A percentile compares a stretch with the other conserved stretches of the same genome.
Conservation (phyloP, 2,888 invertebrate species). For the Dolichopus griseipennis region DNA sequence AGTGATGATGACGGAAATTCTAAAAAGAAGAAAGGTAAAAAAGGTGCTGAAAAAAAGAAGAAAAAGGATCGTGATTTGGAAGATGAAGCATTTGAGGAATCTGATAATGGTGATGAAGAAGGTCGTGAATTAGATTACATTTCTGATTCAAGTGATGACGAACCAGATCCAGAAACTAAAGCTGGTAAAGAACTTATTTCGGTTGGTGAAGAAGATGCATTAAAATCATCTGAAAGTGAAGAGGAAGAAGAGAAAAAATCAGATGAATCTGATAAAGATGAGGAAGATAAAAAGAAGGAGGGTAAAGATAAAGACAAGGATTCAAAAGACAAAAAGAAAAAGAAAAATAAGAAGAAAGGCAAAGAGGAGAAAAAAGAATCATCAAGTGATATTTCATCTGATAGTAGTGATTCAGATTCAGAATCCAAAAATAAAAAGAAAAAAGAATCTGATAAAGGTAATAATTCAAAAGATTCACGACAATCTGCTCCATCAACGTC, state of each 20-base stretch:
- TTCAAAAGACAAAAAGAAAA: constrained; percentile 51
- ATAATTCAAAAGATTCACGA: constrained; percentile 34
- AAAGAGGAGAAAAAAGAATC: constrained; percentile 60
- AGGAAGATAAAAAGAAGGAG: constrained; percentile 64
- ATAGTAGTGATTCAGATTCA: constrained; percentile 60
- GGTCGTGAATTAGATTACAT: constrained; percentile 92
- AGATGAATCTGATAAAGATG: constrained; percentile 65
- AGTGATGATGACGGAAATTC: constrained; percentile 50
- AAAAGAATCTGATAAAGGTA: constrained; percentile 40
- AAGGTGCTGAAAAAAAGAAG: constrained; percentile 47
- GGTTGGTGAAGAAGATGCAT: constrained; percentile 84
- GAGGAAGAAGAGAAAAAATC: constrained; percentile 77
- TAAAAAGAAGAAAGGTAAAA: constrained; percentile 58
- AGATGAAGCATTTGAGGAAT: constrained; percentile 88
- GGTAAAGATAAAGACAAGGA: constrained; percentile 50
- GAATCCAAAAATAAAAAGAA: constrained; percentile 51
- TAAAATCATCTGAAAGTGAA: constrained; percentile 78
- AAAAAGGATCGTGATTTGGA: constrained; percentile 77
- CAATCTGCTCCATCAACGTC: constrained; percentile 42
- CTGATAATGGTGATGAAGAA: constrained; percentile 95
- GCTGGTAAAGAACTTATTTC: constrained; percentile 73
- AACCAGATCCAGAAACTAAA: constrained; percentile 64
- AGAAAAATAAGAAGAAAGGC: constrained; percentile 53
- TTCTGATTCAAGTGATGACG: constrained; percentile 71
- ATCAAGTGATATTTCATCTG: constrained; percentile 64